These are phyloP conservation scores for Acleris holmiana DNA, from an alignment of 2,888 invertebrate genomes.

Conservation along the genomic window DNA sequence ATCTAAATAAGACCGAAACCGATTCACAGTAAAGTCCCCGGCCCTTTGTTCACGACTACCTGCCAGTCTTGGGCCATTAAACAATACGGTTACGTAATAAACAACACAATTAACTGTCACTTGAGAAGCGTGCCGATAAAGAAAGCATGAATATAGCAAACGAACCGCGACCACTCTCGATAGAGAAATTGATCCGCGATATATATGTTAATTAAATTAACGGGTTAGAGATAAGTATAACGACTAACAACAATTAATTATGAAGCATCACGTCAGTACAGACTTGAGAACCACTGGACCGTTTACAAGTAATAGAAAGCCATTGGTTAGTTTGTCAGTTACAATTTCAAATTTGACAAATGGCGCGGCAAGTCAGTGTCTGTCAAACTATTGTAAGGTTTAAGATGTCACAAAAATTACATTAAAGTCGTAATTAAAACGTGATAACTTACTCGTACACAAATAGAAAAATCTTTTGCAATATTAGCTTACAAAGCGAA, in stretches of 20 bases:
- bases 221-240: constrained; percentile 12
- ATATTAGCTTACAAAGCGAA: constrained; percentile 3
- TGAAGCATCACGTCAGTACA: constrained; percentile 14
- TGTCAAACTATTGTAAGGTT: not conserved
- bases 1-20: constrained; percentile 1
- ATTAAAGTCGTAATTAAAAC: no score
- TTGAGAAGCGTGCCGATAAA: constrained; percentile 23
- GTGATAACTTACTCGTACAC: no score
- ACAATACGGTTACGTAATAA: constrained; percentile 24
- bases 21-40: constrained; percentile 12
- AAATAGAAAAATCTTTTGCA: not conserved
- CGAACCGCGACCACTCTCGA: constrained; percentile 33
- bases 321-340: constrained; percentile 7
- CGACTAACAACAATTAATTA: constrained; percentile 17
- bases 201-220: constrained; percentile 2
- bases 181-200: constrained; percentile 25
- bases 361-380: not conserved
- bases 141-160: constrained; percentile 22
- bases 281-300: constrained; percentile 23
- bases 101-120: constrained; percentile 15
- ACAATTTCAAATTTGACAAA: not conserved
- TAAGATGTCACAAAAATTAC: no score
- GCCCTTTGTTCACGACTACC: constrained; percentile 14
- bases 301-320: constrained; percentile 3
- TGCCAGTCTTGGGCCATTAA: constrained; percentile 1